Evolutionary conservation across 1,140 invertebrate genomes (phyloP).

Genomic region (Phymorhynchus buccinoides): DNA sequence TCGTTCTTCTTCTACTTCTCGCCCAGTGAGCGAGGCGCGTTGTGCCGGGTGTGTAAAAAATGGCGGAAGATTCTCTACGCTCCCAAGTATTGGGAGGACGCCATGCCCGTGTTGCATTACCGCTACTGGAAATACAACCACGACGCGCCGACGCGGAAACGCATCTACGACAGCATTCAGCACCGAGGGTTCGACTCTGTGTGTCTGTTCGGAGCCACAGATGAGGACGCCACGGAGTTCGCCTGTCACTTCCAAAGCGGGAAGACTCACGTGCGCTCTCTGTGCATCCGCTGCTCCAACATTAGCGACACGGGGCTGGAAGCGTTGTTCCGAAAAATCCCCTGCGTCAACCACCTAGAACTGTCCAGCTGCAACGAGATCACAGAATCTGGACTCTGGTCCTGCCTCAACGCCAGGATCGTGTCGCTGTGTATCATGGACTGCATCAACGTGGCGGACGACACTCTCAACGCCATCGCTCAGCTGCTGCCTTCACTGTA

Average conservation of each 20-base stretch:
- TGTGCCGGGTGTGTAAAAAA: slow-evolving; percentile 84
- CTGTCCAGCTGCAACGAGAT: slow-evolving; percentile 95
- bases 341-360: slow-evolving; percentile 86
- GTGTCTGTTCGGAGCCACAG: slow-evolving; percentile 86
- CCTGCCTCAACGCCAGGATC: slow-evolving; percentile 90
- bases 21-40: slow-evolving; percentile 82
- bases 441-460: slow-evolving; percentile 96
- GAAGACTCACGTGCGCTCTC: slow-evolving; percentile 85
- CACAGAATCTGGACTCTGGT: slow-evolving; percentile 94
- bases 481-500: slow-evolving; percentile 92
- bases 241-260: slow-evolving; percentile 87
- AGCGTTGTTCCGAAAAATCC: slow-evolving; percentile 84
- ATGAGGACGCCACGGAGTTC: slow-evolving; percentile 91
- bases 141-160: slow-evolving; percentile 78
- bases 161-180: slow-evolving; percentile 87
- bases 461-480: slow-evolving; percentile 92
- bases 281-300: slow-evolving; percentile 88
- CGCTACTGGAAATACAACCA: slow-evolving; percentile 78
- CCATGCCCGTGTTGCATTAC: slow-evolving; percentile 87
- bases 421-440: slow-evolving; percentile 91
- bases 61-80: slow-evolving; percentile 91
- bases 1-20: slow-evolving; percentile 90
- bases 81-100: slow-evolving; percentile 86
- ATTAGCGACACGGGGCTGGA: slow-evolving; percentile 91
- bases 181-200: slow-evolving; percentile 88